Base-by-base conservation (phyloP, 2,113 vertebrate genomes). In the Polypterus senegalus region DNA sequence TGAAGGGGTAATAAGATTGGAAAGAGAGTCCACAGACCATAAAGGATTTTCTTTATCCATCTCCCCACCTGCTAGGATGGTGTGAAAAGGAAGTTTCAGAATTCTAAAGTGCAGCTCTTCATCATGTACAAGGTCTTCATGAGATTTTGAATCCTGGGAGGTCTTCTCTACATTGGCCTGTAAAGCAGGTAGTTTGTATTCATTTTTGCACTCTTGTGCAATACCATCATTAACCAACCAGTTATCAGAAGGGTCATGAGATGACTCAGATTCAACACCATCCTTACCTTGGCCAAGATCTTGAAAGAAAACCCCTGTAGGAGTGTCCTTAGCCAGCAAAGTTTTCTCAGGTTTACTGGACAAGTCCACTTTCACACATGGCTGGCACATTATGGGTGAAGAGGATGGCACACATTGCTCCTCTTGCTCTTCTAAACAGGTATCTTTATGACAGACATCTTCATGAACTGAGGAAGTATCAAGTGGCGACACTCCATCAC, bases 401-500 rank as follows among this genome's bases (percentile, higher is more conserved):
- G 54, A 11, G 8, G 43, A 49, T 45, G n/a, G 56, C 8, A 43
- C 56, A 58, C 43, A 52, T 52, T 52, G 51, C 10, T 52, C 51
- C n/a, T 66, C 60, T 0, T 51, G 46, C 3, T 62, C 47, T 43
- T 7, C n/a, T n/a, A 57, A 62, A 0, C 47, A 6, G 2, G 54
- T 62, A 49, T 68, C 56, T 0, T 11, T 6, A 4, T 61, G 47
- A 0, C 11, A 48, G 56, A 49, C 49, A 3, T 81, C 79, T 52
- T 81, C 80, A 0, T 76, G 76, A 44, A 78, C 46, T 4, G 81
- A 84, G 1, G 82, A 84, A 48, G 73, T 80, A 4, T 82, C 81
- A 0, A 84, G 63, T 3, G 79, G 81, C 43, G 67, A 3, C 48
- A 80, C 77, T 11, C 70, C 78, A 9, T 78, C 79, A 5, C 56